Percentiles rank a stretch among this genome's conserved stretches.
These are phyloP conservation scores for Cynocephalus volans DNA, from an alignment of 2,113 vertebrate genomes.

Conservation along the genomic window DNA sequence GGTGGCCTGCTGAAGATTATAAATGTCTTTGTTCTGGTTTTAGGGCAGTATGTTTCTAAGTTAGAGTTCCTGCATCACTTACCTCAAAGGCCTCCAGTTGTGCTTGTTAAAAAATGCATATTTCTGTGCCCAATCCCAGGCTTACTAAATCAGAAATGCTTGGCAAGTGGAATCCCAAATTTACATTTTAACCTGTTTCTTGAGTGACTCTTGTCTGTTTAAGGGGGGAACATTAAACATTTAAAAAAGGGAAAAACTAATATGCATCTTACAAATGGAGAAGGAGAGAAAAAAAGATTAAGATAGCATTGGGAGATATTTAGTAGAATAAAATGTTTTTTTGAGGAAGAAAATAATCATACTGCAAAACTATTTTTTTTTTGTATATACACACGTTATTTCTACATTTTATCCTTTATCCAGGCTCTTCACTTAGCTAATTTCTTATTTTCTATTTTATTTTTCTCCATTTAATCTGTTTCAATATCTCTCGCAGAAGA, in stretches of 20 bases:
- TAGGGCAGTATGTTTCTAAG: neutral
- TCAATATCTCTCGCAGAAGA: constrained; percentile 27
- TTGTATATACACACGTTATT: neutral
- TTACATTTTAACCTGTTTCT: neutral
- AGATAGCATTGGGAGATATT: neutral
- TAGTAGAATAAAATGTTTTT: neutral
- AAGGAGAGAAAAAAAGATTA: neutral
- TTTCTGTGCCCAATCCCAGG: neutral
- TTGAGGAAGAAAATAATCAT: neutral
- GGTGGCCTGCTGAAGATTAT: neutral
- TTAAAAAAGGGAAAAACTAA: neutral
- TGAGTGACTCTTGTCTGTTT: neutral
- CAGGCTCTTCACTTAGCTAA: neutral
- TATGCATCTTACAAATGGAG: neutral
- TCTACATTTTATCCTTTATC: constrained; percentile 26
- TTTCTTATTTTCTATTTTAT: neutral
- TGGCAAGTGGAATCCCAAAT: neutral
- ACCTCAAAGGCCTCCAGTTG: neutral
- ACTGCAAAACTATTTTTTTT: neutral
- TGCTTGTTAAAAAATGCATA: neutral
- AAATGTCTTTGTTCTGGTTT: neutral
- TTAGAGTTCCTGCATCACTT: neutral
- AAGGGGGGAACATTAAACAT: constrained; percentile 13
- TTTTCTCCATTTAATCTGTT: neutral
- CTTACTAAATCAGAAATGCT: neutral